Evolutionary conservation across 1,140 invertebrate species (phyloP), one percentile per base, ranked within the genome.

Genomic region (Pteromalus puparum): DNA sequence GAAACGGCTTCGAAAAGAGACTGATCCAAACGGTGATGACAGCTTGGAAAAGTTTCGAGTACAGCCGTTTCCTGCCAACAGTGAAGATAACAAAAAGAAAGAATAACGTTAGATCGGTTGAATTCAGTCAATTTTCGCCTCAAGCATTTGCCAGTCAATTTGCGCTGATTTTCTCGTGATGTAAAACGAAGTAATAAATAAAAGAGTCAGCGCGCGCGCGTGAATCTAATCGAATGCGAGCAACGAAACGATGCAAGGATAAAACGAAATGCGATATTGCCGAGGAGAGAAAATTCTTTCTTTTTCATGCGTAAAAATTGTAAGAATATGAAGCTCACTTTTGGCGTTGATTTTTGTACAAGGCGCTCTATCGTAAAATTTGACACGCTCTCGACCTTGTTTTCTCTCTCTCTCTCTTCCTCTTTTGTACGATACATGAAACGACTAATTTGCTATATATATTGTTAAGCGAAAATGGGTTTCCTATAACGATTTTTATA

Each of bases 81-180:
- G 24, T 24, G 7, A 70, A 61, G 42, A 48, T 9, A 7, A 38
- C 21, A 21, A 34, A 30, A 65, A 30, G 26, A 46, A 46, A 26
- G 18, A 30, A 68, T 5, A 74, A 61, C n/a, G 21, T 26, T n/a
- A 78, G 48, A 83, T 21, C 70, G 53, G 38, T 84, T 68, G 46
- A 72, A 82, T 78, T 76, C 46, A 85, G 80, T 82, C 84, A 85
- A 85, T 85, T 85, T 30, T 70, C 61, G 46, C 68, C 53, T 85
- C 70, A 34, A 75, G 78, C 70, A 84, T 84, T 84, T 78, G 73
- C 38, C 34, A 76, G 83, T 84, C 83, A 84, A 85, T 85, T 76
- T 67, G 42, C 68, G 42, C 53, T 10, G 65, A 85, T 67, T 68
- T 81, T 76, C 67, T 81, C 72, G 15, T 42, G n/a, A 67, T 42